These are phyloP conservation scores for Meghimatium bilineatum DNA, from an alignment of 2,888 invertebrate species.

Conservation along the genomic window DNA sequence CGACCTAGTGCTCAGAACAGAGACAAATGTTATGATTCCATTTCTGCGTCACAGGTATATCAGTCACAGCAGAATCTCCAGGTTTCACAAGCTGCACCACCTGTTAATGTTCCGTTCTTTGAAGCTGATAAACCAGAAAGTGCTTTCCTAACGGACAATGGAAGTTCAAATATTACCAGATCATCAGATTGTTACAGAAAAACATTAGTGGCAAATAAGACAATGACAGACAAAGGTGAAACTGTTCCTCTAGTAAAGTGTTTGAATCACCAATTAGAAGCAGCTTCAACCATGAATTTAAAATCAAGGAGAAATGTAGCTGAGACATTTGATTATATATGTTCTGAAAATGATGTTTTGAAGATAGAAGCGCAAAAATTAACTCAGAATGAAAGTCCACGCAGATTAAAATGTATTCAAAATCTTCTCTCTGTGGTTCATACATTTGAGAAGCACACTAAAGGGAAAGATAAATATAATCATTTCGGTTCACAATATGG, in stretches of 20 bases:
- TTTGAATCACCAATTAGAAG: neutral
- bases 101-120: neutral
- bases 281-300: neutral
- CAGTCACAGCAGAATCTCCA: neutral
- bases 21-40: too few species aligned
- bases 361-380: neutral
- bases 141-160: neutral
- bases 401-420: neutral
- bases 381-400: neutral
- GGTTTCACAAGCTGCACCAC: neutral
- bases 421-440: too few species aligned
- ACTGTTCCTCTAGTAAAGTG: neutral
- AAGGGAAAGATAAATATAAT: neutral
- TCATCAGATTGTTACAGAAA: neutral
- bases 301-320: neutral
- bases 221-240: neutral
- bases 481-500: neutral
- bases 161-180: neutral
- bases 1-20: too few species aligned
- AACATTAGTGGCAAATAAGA: neutral
- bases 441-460: too few species aligned
- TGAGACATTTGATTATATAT: neutral
- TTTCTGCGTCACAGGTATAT: neutral
- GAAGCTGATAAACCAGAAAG: neutral
- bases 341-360: neutral